Evolutionary conservation across 2,888 invertebrate species (phyloP), one percentile per base, ranked within the genome.

Genomic region (Nomada flava): DNA sequence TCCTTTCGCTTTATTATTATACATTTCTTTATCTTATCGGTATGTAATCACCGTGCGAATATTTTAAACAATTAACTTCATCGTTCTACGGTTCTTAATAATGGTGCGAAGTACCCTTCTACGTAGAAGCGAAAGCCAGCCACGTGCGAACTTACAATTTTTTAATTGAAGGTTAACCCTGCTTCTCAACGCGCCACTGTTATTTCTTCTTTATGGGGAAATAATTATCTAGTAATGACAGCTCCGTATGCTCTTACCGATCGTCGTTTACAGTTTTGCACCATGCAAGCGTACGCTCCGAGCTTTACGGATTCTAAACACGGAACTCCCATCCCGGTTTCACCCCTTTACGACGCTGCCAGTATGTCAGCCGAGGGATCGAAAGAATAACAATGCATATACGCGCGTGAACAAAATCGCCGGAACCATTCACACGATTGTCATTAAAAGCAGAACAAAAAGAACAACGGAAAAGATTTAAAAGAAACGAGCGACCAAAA

Each of bases 211-310:
- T 82, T 72, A 84, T 76, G 87, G 84, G 72, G 70, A 84, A 87
- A 79, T 85, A 87, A 87, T 87, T 82, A 79, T 84, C 84, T 71
- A 80, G 74, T 83, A 86, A 87, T 75, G 84, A 81, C 82, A 76
- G 80, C 68, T 72, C 79, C 68, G 81, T 83, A 74, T 68, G 79
- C 79, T 77, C 67, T 74, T 72, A 86, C 36, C 80, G 86, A 79
- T 79, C 77, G 86, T 65, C 87, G 85, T 87, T 86, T 87, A 87
- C 82, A 86, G 87, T 84, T 87, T 87, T 83, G 87, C 86, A 76
- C 84, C 87, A 85, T 83, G 87, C 87, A 74, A 87, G 76, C 81
- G 80, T 76, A 79, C 77, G 76, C 81, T 78, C 44, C 64, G 64
- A 73, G 76, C 82, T 88, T 87, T 88, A 87, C 87, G 81, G 87